phyloP scores from a whole-genome alignment of 2,888 invertebrate genomes.

The Cerceris ruficornis region DNA sequence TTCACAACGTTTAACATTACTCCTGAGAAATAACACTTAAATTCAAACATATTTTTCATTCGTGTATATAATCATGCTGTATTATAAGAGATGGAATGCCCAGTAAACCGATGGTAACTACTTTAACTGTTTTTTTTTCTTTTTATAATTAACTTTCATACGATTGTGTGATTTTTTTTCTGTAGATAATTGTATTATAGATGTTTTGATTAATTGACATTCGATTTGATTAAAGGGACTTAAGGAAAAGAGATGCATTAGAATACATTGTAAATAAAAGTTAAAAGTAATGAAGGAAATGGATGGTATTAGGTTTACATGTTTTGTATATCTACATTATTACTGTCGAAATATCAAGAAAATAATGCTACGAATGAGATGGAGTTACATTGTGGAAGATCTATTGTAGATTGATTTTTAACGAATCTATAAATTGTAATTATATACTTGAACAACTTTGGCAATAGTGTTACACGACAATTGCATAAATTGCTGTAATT shows the following conservation, averaged over 20 bases:
- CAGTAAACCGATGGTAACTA: conserved; percentile 5
- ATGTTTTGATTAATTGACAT: conserved; percentile 31
- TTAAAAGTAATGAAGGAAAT: conserved; percentile 43
- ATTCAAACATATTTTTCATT: conserved; percentile 35
- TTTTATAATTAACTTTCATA: conserved; percentile 46
- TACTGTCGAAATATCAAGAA: conserved; percentile 33
- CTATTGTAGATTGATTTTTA: conserved; percentile 18
- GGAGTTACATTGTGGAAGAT: conserved; percentile 19
- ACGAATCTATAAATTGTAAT: conserved; percentile 1
- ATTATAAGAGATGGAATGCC: conserved; percentile 38
- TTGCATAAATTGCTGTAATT: conserved; percentile 39
- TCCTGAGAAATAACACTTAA: conserved; percentile 29
- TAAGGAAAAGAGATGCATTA: conserved; percentile 39
- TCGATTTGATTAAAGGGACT: conserved; percentile 40
- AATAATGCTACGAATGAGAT: conserved; percentile 30
- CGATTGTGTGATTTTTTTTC: conserved; percentile 29
- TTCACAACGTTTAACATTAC: conserved; percentile 36
- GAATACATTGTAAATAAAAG: conserved; percentile 66
- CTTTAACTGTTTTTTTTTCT: conserved; percentile 30
- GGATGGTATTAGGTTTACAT: conserved; percentile 68
- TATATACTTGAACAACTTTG: conserved; percentile 15
- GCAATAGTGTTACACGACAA: conserved; percentile 9
- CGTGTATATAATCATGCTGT: conserved; percentile 54
- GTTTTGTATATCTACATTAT: conserved; percentile 69
- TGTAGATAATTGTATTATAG: conserved; percentile 46